Base-by-base conservation (phyloP, 2,113 vertebrate genomes). In the Gasterosteus nipponicus region DNA sequence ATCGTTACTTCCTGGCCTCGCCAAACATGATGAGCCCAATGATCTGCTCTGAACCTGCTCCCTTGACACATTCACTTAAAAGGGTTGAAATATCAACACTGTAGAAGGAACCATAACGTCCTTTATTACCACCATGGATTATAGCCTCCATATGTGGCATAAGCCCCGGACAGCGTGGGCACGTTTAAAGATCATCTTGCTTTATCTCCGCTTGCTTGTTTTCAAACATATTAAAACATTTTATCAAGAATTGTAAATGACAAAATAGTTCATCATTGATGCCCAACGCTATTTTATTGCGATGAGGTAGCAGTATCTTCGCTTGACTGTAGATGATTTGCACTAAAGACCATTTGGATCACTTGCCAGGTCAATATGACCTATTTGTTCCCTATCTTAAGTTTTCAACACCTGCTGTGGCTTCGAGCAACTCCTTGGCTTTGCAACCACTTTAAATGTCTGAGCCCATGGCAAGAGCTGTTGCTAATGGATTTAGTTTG, bases 51-150 rank as follows among this genome's bases (percentile, higher is more conserved):
- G 69, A 76, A 75, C 56, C 61, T 75, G 56, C 61, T 74, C 85
- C 58, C 38, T 68, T 53, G 77, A 87, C 73, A 83, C 62, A 56
- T 56, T 84, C 66, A 61, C 46, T 53, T 75, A 65, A 85, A 86
- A 78, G 38, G 60, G 47, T 71, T 78, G 63, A 76, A 75, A 82
- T 90, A 66, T 83, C 71, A 76, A 84, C 81, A 83, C 64, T 61
- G 78, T 60, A 73, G 80, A 31, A 66, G 73, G 60, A 77, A 71
- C 59, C 53, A 70, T 79, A 80, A 82, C 71, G 82, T 54, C 62
- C 76, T 92, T 91, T 88, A 85, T 80, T 83, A 82, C 70, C 63
- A 4, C 49, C 81, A 56, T 68, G 77, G 78, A 85, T 88, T 83
- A 85, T 59, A 70, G 72, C 65, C 53, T 72, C 69, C 80, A 88